Conservation (phyloP, 2,888 invertebrate species). For the Eudemis profundana region DNA sequence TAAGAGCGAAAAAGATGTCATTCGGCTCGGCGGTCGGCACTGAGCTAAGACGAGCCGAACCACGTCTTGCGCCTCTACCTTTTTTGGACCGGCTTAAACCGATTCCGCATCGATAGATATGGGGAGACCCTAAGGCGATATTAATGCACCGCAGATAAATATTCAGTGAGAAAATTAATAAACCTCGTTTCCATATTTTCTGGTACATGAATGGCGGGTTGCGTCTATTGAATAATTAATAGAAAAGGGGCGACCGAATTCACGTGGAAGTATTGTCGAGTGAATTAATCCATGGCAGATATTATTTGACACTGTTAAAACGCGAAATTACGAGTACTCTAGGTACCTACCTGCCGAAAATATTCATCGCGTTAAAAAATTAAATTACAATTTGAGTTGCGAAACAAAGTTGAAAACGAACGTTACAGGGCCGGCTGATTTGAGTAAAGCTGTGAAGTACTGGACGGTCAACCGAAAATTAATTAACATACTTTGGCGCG, state of each 20-base stretch:
- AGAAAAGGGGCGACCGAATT: slow-evolving; percentile 64
- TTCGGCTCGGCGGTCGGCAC: too few species aligned
- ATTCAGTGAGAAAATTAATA: slow-evolving; percentile 63
- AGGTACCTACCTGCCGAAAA: slow-evolving; percentile 2
- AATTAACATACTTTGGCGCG: slow-evolving; percentile 84
- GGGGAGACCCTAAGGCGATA: too few species aligned
- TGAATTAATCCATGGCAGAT: slow-evolving; percentile 40
- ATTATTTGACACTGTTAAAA: slow-evolving; percentile 17
- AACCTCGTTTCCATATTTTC: slow-evolving; percentile 64
- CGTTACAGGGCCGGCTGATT: slow-evolving; percentile 79
- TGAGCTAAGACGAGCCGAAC: too few species aligned
- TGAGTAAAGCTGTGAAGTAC: slow-evolving; percentile 69
- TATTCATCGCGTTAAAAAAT: slow-evolving; percentile 34
- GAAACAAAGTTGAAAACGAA: slow-evolving; percentile 72
- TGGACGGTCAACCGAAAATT: slow-evolving; percentile 84
- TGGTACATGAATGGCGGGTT: slow-evolving; percentile 56
- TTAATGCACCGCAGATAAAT: slow-evolving; percentile 54
- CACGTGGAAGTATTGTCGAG: slow-evolving; percentile 56
- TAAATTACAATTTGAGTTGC: slow-evolving; percentile 67
- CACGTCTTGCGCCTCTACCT: too few species aligned
- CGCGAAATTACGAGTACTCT: slow-evolving; percentile 4
- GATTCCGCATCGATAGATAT: too few species aligned
- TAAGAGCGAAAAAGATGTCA: too few species aligned
- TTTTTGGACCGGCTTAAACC: too few species aligned
- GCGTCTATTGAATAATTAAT: slow-evolving; percentile 77